These are phyloP conservation scores for Pseudomyrmex flavicornis DNA, from an alignment of 1,140 invertebrate species.

Conservation along the genomic window DNA sequence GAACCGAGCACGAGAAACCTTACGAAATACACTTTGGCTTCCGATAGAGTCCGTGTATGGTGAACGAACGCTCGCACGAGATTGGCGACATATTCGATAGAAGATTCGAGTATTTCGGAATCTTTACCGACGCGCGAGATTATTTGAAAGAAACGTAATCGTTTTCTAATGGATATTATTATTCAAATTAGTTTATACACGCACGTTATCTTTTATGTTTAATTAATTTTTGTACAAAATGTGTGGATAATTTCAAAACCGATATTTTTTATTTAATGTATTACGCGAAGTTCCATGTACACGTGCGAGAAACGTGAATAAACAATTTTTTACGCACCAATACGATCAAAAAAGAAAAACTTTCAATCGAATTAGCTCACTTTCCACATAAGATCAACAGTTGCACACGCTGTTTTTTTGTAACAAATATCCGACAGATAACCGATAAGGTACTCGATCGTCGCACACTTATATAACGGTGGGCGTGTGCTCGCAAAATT, in stretches of 20 bases:
- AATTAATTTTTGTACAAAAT: too few species aligned
- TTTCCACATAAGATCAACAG: constrained; percentile 67
- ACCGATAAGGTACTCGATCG: constrained; percentile 70
- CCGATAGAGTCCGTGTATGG: constrained; percentile 9
- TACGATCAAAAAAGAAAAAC: constrained; percentile 13
- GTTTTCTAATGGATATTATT: too few species aligned
- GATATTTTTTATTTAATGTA: too few species aligned
- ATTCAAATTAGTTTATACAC: too few species aligned
- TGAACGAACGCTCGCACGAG: not conserved
- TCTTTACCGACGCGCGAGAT: too few species aligned
- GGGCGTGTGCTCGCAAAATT: constrained; percentile 67
- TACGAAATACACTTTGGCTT: constrained; percentile 27
- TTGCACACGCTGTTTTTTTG: constrained; percentile 59
- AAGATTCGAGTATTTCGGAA: too few species aligned
- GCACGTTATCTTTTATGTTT: too few species aligned
- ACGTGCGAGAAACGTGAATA: not conserved
- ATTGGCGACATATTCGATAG: too few species aligned
- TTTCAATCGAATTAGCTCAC: constrained; percentile 6
- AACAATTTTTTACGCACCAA: not conserved
- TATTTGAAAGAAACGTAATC: too few species aligned
- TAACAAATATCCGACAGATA: constrained; percentile 75
- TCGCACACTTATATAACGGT: constrained; percentile 65
- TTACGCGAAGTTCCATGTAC: too few species aligned
- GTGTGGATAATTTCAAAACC: too few species aligned
- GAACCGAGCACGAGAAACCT: not conserved